A percentile compares a stretch with the other conserved stretches of the same genome.
Conservation (phyloP, 1,140 invertebrate genomes). For the Conopomorpha cramerella region DNA sequence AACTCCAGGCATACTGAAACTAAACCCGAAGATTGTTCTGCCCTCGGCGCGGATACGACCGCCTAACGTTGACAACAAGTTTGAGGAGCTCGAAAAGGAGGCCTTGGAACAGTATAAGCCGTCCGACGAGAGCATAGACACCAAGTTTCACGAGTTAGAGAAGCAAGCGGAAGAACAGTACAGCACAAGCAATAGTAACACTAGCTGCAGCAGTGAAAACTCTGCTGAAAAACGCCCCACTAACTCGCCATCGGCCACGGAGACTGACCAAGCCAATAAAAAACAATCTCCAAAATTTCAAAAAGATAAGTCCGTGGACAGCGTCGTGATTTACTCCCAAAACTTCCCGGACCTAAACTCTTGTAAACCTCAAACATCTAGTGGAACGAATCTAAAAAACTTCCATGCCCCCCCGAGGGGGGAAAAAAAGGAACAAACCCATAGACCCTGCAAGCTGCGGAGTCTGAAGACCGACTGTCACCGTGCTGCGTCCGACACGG, state of each 20-base stretch:
- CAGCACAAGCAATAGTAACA: slow-evolving; percentile 50
- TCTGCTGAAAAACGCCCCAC: slow-evolving; percentile 23
- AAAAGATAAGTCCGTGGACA: slow-evolving; percentile 37
- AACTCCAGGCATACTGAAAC: slow-evolving; percentile 36
- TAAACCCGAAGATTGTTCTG: slow-evolving; percentile 40
- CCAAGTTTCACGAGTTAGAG: slow-evolving; percentile 46
- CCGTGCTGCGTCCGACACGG: slow-evolving; percentile 37
- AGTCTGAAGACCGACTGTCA: slow-evolving; percentile 28
- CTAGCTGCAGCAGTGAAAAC: slow-evolving; percentile 45
- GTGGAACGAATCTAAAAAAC: slow-evolving; percentile 52
- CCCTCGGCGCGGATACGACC: slow-evolving; percentile 22
- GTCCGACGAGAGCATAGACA: slow-evolving; percentile 54
- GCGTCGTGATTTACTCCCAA: slow-evolving; percentile 45
- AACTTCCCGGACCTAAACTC: slow-evolving; percentile 44
- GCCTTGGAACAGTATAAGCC: slow-evolving; percentile 55
- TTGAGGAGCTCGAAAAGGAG: slow-evolving; percentile 52
- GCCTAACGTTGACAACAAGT: slow-evolving; percentile 35
- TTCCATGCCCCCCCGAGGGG: slow-evolving; percentile 50
- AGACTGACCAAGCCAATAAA: slow-evolving; percentile 17
- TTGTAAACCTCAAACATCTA: slow-evolving; percentile 29
- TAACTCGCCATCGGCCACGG: slow-evolving; percentile 8
- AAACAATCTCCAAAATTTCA: slow-evolving; percentile 32
- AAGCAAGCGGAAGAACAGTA: slow-evolving; percentile 53
- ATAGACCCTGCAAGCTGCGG: slow-evolving; percentile 22
- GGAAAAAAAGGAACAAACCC: slow-evolving; percentile 44